Conservation (phyloP, 2,113 vertebrate genomes). For the Poeciliopsis retropinna region DNA sequence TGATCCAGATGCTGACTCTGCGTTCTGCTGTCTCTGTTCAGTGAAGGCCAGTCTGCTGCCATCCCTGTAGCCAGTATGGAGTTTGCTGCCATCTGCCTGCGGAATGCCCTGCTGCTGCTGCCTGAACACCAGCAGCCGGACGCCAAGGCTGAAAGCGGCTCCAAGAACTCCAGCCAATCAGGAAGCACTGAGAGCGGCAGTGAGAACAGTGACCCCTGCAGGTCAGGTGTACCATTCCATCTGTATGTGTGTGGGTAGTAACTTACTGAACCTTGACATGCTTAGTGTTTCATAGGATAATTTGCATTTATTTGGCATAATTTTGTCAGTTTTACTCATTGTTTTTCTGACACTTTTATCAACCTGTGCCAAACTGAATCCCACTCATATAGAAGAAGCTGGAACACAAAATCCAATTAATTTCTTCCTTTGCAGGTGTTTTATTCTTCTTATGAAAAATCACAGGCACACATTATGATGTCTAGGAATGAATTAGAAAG, state of each 20-base stretch:
- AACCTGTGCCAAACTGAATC: too few relatives aligned
- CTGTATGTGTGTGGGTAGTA: not conserved
- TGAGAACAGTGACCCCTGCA: conserved; percentile 94
- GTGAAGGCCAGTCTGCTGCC: conserved; percentile 96
- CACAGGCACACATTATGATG: too few relatives aligned
- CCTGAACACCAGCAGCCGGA: conserved; percentile 89
- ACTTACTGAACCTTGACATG: not conserved
- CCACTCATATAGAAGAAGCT: too few relatives aligned
- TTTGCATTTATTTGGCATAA: not conserved
- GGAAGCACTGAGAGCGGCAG: conserved; percentile 86
- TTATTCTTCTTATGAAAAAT: too few relatives aligned
- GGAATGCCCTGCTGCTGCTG: conserved; percentile 92
- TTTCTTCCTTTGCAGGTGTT: too few relatives aligned
- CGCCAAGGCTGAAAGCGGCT: conserved; percentile 87
- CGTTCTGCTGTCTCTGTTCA: conserved; percentile 48
- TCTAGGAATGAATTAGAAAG: too few relatives aligned
- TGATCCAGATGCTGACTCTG: not conserved
- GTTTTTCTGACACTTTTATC: too few relatives aligned
- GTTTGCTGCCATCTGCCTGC: conserved; percentile 96
- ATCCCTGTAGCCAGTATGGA: conserved; percentile 99
- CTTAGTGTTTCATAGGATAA: not conserved
- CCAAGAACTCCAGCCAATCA: conserved; percentile 86
- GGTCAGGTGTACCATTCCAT: conserved; percentile 71
- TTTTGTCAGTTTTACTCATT: not conserved
- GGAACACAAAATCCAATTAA: too few relatives aligned